Conservation (phyloP, 2,113 vertebrate genomes). For the Erythrolamprus reginae region DNA sequence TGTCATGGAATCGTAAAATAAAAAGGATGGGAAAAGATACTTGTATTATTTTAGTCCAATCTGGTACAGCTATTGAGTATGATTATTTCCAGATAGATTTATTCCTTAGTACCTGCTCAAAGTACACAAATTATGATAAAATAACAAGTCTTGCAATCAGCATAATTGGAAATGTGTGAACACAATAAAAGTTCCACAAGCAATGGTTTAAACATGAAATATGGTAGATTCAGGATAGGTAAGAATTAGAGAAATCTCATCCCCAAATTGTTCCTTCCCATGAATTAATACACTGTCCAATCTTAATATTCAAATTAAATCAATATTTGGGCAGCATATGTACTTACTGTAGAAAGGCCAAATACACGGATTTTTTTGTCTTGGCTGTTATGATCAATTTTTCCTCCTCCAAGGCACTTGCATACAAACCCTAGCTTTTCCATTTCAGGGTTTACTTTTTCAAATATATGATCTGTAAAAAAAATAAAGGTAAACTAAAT, state of each 20-base stretch:
- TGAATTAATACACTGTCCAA: not conserved
- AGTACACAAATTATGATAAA: not conserved
- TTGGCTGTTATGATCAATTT: slow-evolving; percentile 82
- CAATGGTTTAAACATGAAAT: not conserved
- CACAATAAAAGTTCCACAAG: not conserved
- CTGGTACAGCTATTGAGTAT: not conserved
- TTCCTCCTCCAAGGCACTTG: slow-evolving; percentile 84
- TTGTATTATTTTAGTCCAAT: not conserved
- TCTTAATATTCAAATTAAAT: not conserved
- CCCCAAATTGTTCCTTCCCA: not conserved
- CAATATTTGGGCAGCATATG: not conserved
- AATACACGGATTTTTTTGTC: slow-evolving; percentile 83
- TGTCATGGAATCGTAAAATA: not conserved
- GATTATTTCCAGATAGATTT: not conserved
- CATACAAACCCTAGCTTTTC: slow-evolving; percentile 79
- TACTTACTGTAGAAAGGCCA: slow-evolving; percentile 84
- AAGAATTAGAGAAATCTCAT: not conserved
- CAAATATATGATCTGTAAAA: slow-evolving; percentile 84
- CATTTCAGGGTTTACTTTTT: slow-evolving; percentile 79
- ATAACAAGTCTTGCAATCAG: not conserved
- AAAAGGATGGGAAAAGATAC: not conserved
- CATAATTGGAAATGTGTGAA: not conserved
- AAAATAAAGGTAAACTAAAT: not conserved
- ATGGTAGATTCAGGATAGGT: not conserved
- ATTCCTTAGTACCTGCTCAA: not conserved